Evolutionary conservation across 2,113 vertebrate genomes (phyloP).

Genomic region (Baryphthengus martii): DNA sequence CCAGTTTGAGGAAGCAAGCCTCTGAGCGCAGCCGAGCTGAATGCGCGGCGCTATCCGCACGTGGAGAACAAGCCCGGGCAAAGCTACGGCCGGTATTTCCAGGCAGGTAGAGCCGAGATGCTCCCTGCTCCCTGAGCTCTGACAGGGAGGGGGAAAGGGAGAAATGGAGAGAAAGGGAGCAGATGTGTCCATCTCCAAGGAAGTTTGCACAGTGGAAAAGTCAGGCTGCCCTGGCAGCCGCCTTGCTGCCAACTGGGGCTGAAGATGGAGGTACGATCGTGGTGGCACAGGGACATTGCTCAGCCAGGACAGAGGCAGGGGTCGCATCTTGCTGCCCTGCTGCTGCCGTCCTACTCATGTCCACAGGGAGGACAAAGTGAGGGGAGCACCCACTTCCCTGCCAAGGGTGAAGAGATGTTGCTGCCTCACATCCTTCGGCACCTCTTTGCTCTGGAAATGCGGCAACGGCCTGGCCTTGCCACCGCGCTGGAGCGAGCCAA

Average conservation of each 20-base stretch:
- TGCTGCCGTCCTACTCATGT: neutral
- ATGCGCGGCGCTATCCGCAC: fast-evolving
- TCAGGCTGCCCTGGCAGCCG: neutral
- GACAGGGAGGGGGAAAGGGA: fast-evolving
- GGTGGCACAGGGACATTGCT: neutral
- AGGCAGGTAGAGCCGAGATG: neutral
- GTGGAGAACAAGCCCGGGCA: slow-evolving; percentile 51
- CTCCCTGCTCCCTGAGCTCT: neutral
- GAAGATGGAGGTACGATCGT: fast-evolving
- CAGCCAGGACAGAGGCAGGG: no score
- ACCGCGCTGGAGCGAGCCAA: fast-evolving
- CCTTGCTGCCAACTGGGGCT: neutral
- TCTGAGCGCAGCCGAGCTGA: neutral
- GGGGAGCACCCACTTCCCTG: neutral
- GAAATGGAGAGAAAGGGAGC: neutral
- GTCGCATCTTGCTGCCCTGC: neutral
- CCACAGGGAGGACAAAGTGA: neutral
- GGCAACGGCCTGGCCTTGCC: fast-evolving
- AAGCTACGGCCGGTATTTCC: neutral
- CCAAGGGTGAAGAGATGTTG: neutral
- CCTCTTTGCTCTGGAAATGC: neutral
- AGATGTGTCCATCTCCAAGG: neutral
- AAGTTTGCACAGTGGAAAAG: fast-evolving
- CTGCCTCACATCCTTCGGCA: neutral
- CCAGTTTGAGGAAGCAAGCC: neutral